These are phyloP conservation scores for Pharmacophagus antenor DNA, from an alignment of 2,888 invertebrate species.

Conservation along the genomic window DNA sequence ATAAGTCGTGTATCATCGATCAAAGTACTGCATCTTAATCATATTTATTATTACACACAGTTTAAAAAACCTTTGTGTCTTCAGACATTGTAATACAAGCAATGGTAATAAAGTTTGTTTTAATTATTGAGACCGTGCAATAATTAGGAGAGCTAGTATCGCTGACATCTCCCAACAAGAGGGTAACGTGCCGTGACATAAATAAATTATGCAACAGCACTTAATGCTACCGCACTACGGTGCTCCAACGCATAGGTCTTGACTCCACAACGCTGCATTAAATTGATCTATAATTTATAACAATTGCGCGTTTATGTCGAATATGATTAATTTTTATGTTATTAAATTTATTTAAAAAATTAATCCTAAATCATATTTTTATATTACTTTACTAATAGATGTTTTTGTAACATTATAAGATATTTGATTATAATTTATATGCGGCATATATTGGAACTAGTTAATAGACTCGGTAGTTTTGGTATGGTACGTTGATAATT, in stretches of 20 bases:
- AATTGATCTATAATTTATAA: slow-evolving; percentile 34
- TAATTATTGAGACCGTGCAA: slow-evolving; percentile 39
- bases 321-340: too few species aligned
- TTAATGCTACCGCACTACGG: slow-evolving; percentile 38
- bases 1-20: too few species aligned
- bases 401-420: too few species aligned
- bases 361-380: too few species aligned
- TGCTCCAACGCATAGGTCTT: slow-evolving; percentile 32
- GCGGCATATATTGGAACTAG: too few species aligned
- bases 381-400: too few species aligned
- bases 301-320: not conserved
- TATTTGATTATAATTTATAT: too few species aligned
- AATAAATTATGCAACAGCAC: slow-evolving; percentile 75
- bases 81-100: not conserved
- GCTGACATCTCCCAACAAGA: slow-evolving; percentile 56
- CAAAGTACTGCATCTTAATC: not conserved
- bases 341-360: too few species aligned
- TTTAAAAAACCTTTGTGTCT: not conserved
- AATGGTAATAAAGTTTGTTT: not conserved
- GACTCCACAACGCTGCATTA: slow-evolving; percentile 37
- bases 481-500: too few species aligned
- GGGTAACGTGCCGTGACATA: slow-evolving; percentile 72
- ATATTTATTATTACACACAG: too few species aligned
- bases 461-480: too few species aligned
- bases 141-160: slow-evolving; percentile 52